A percentile compares a stretch with the other conserved stretches of the same genome.
Conservation (phyloP, 2,113 vertebrate genomes). For the Syngnathus floridae region DNA sequence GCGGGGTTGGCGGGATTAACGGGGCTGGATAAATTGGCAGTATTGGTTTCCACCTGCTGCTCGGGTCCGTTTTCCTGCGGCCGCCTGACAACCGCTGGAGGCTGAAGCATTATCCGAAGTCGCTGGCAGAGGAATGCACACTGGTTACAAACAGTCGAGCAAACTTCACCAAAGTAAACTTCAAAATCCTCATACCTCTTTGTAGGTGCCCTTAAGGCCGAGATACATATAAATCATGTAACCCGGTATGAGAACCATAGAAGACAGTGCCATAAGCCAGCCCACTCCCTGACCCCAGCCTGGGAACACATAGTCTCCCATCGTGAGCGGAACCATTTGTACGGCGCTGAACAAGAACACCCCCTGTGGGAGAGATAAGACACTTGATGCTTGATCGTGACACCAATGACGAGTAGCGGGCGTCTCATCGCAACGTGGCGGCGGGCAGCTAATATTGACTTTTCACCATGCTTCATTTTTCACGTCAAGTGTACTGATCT, state of each 20-base stretch:
- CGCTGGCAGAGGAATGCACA: constrained; percentile 67
- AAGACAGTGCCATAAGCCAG: constrained; percentile 97
- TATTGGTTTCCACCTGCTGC: constrained; percentile 70
- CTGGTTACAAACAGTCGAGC: constrained; percentile 1
- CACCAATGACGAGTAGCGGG: constrained; percentile 31
- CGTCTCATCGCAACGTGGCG: constrained; percentile 29
- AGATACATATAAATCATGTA: constrained; percentile 96
- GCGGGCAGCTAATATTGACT: constrained; percentile 56
- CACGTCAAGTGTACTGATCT: constrained; percentile 33
- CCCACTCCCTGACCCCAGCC: constrained; percentile 97
- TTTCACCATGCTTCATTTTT: constrained; percentile 54
- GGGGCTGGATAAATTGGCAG: constrained; percentile 47
- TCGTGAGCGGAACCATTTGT: constrained; percentile 94
- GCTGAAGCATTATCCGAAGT: constrained; percentile 88
- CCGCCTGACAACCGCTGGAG: constrained; percentile 75
- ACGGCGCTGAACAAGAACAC: constrained; percentile 97
- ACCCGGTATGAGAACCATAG: constrained; percentile 96
- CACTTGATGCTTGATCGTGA: constrained; percentile 52
- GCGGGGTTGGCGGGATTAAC: constrained; percentile 32
- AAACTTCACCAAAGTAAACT: not conserved
- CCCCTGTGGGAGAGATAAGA: constrained; percentile 75
- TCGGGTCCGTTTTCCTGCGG: constrained; percentile 87
- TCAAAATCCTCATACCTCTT: constrained; percentile 77
- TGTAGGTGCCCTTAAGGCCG: constrained; percentile 89
- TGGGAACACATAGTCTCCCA: constrained; percentile 94